Evolutionary conservation across 2,797 vertebrate species (phyloP), one percentile per base, ranked within the genome.

Genomic region (Sylvia borin): DNA sequence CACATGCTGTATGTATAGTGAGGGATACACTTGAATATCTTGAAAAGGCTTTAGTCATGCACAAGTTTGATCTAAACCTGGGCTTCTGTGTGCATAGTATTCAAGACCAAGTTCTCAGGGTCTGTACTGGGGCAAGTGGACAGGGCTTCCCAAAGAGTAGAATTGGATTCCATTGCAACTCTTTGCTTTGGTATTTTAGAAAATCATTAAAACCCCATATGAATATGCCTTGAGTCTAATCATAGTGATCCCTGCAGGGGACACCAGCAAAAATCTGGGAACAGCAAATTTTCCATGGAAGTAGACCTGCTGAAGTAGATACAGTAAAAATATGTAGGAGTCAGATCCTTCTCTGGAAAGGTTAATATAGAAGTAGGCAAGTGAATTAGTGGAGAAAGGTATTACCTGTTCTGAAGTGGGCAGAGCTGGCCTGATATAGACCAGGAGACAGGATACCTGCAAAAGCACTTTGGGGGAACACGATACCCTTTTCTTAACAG

Each of bases 1-100:
- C 18, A 42, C 2, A 1, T 22, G 6, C 25, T 66, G 1, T 57
- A 13, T 7, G 0, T 36, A 26, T 47, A 67, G 9, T 25, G 79
- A 42, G 72, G 17, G 16, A 10, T 43, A 14, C 53, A 18, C 40
- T 64, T 81, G 67, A 61, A 25, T 0, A 0, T 61, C 66, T n/a
- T 34, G 38, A 68, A 42, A 64, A 71, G 17, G 4, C 31, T 92
- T 87, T 91, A 27, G 16, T 48, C 10, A 7, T 4, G 9, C 27
- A 9, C 5, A 36, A 17, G 24, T 5, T 84, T 58, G 51, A 14
- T 43, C 7, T 72, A 55, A 78, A 40, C 38, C 4, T 42, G 12
- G 9, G 2, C 7, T 26, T 38, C 42, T 61, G 5, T 32, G 29
- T 31, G 17, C n/a, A 40, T 7, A 34, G 15, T 31, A 43, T 50